Conservation (phyloP, 2,113 vertebrate species). For the Lepisosteus oculatus region DNA sequence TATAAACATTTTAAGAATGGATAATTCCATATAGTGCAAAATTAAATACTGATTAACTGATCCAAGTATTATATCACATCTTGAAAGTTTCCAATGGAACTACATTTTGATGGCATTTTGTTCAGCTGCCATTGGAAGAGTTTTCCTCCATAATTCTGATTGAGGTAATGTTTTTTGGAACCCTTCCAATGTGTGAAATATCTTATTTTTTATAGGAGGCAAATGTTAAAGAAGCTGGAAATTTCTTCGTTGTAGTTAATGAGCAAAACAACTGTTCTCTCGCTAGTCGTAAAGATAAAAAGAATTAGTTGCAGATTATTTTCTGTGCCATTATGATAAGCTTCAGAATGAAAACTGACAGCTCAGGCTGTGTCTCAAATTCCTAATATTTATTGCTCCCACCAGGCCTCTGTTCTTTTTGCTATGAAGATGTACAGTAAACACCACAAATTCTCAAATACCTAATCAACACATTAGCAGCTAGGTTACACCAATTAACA, state of each 20-base stretch:
- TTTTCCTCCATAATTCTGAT: too few species aligned
- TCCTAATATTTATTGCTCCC: too few species aligned
- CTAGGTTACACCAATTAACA: slow-evolving; percentile 1
- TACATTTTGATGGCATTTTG: too few species aligned
- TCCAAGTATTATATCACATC: too few species aligned
- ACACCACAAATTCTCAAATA: neutral
- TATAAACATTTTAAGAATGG: too few species aligned
- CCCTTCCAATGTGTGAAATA: too few species aligned
- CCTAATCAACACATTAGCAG: neutral
- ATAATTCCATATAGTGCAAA: too few species aligned
- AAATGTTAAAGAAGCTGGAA: slow-evolving; percentile 10
- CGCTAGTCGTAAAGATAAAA: neutral
- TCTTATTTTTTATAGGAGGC: neutral
- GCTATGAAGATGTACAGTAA: too few species aligned
- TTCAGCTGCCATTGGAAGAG: too few species aligned
- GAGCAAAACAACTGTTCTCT: neutral
- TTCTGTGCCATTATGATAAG: neutral
- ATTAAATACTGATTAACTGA: too few species aligned
- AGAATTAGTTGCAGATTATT: neutral
- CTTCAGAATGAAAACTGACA: slow-evolving; percentile 4
- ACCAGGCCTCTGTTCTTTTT: too few species aligned
- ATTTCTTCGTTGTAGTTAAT: neutral
- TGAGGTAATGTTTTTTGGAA: neutral
- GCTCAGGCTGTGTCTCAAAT: neutral
- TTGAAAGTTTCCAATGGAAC: too few species aligned